Evolutionary conservation across 2,888 invertebrate species (phyloP).

Genomic region (Mylabris sibirica): DNA sequence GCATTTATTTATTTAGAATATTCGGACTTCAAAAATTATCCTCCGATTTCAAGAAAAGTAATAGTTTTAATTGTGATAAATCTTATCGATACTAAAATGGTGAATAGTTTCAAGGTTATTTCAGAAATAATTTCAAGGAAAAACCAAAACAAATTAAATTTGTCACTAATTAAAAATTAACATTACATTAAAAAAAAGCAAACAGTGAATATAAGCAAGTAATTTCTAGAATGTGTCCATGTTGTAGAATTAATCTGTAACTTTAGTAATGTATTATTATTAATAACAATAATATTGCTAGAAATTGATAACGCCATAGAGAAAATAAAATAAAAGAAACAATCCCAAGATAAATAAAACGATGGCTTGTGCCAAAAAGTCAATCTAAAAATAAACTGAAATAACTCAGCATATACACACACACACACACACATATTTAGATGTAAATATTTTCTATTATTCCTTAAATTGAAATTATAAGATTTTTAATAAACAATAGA

Average conservation of each 20-base stretch:
- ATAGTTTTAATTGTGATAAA: too few species aligned
- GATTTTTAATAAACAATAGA: too few species aligned
- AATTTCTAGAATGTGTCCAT: not conserved
- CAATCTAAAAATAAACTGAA: not conserved
- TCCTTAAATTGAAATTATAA: not conserved
- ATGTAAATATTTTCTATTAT: not conserved
- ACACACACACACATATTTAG: not conserved
- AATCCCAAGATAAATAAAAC: not conserved
- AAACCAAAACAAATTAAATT: not conserved
- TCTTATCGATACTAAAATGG: too few species aligned
- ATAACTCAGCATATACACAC: not conserved
- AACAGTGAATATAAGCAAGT: too few species aligned
- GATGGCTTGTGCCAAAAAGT: constrained; percentile 1
- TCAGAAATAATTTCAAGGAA: not conserved
- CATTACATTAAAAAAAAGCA: not conserved
- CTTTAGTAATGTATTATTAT: too few species aligned
- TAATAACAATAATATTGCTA: not conserved
- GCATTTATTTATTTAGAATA: too few species aligned
- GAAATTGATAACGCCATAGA: not conserved
- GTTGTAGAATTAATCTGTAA: not conserved
- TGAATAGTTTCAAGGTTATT: not conserved
- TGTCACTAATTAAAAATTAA: not conserved
- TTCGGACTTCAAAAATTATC: too few species aligned
- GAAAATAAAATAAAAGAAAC: not conserved
- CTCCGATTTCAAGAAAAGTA: too few species aligned